Conservation (phyloP, 2,888 invertebrate species). For the Macrophya alboannulata region DNA sequence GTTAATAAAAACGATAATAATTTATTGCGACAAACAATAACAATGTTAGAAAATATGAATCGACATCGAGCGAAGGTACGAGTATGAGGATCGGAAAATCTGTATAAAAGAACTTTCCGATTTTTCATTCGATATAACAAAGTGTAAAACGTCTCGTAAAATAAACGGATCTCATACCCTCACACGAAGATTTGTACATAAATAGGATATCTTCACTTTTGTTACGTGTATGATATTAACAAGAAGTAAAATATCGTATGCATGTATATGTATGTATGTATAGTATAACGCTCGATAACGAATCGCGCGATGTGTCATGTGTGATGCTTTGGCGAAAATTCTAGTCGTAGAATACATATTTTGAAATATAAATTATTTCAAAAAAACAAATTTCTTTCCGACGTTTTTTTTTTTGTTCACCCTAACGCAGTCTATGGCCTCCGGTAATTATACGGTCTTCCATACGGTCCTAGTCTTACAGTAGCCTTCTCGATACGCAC, state of each 20-base stretch:
- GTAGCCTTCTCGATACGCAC: constrained; percentile 80
- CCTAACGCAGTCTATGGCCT: constrained; percentile 66
- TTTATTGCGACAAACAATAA: constrained; percentile 56
- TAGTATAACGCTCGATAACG: not conserved
- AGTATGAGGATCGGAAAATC: not conserved
- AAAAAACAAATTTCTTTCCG: not conserved
- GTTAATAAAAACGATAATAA: constrained; percentile 57
- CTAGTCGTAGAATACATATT: not conserved
- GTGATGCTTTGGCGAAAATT: constrained; percentile 53
- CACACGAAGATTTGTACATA: not conserved
- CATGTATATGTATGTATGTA: not conserved
- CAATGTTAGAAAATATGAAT: constrained; percentile 51
- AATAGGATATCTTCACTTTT: not conserved
- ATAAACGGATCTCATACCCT: not conserved
- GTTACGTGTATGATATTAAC: not conserved
- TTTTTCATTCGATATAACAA: not conserved
- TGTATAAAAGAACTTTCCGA: not conserved
- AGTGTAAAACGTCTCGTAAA: not conserved
- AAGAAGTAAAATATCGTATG: constrained; percentile 4
- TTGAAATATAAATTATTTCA: not conserved
- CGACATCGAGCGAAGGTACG: not conserved
- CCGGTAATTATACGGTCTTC: constrained; percentile 76
- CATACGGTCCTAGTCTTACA: constrained; percentile 75
- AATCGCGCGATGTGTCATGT: constrained; percentile 39
- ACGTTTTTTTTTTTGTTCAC: not conserved